Conservation (phyloP, 2,113 vertebrate genomes). For the Antechinus stuartii region DNA sequence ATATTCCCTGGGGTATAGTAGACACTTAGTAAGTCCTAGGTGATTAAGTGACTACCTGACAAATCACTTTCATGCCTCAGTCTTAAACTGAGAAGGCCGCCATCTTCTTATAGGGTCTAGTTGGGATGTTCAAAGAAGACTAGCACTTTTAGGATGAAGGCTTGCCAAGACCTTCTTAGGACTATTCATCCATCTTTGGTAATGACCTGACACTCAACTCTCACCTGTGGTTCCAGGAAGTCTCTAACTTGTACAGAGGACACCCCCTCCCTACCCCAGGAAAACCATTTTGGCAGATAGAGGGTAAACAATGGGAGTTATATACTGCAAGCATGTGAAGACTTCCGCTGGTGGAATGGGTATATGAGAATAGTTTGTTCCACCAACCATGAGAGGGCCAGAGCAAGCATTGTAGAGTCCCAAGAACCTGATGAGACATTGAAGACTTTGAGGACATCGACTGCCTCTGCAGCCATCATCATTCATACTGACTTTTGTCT, state of each 20-base stretch:
- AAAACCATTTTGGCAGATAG: not conserved
- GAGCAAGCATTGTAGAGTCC: not conserved
- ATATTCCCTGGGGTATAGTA: not conserved
- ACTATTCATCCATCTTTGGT: not conserved
- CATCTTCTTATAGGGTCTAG: not conserved
- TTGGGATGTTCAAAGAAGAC: not conserved
- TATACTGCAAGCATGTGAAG: not conserved
- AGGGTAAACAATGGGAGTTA: not conserved
- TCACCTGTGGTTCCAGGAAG: not conserved
- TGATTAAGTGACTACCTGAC: not conserved
- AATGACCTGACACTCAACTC: no score
- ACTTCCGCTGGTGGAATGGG: not conserved
- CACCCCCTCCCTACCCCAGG: not conserved
- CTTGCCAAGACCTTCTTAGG: no score
- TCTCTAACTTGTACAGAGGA: not conserved
- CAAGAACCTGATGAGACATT: not conserved
- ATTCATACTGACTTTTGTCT: not conserved
- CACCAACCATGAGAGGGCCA: not conserved
- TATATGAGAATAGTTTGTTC: not conserved
- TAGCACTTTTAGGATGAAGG: not conserved
- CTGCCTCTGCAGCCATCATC: not conserved
- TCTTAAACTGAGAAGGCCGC: not conserved
- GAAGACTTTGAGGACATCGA: not conserved
- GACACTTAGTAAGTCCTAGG: not conserved
- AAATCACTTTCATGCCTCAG: not conserved